These are phyloP conservation scores for Pangasius macronema DNA, from an alignment of 2,797 vertebrate species.

Conservation along the genomic window DNA sequence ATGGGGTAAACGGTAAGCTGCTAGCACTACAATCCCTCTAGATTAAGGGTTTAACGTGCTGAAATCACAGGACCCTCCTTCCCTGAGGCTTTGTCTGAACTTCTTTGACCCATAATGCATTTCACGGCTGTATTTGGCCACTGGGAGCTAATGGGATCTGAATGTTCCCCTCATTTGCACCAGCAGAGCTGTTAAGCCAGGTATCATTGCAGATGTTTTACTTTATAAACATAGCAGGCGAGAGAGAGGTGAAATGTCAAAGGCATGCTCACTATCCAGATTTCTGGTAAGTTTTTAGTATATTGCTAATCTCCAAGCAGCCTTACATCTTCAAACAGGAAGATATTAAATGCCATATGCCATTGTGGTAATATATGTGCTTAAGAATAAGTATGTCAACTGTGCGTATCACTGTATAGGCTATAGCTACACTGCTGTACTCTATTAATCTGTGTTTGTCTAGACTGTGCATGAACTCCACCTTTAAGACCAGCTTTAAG, in stretches of 20 bases:
- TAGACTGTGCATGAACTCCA: neutral
- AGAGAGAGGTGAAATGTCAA: neutral
- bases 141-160: slow-evolving; percentile 26
- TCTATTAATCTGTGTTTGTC: neutral
- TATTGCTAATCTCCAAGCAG: neutral
- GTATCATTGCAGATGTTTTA: slow-evolving; percentile 18
- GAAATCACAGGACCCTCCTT: slow-evolving; percentile 37
- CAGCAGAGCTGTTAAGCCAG: neutral
- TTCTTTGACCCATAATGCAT: slow-evolving; percentile 40
- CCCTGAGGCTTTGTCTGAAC: slow-evolving; percentile 40
- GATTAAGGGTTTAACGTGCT: slow-evolving; percentile 44
- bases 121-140: slow-evolving; percentile 26
- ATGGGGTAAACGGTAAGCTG: slow-evolving; percentile 25
- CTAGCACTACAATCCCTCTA: slow-evolving; percentile 26
- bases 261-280: neutral
- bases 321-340: neutral
- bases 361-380: too few species aligned
- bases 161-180: slow-evolving; percentile 1
- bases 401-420: neutral
- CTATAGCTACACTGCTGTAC: neutral
- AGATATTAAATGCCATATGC: neutral
- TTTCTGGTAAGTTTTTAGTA: neutral
- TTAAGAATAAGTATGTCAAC: neutral
- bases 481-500: neutral
- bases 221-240: slow-evolving; percentile 17